Conservation (phyloP, 2,888 invertebrate species). For the Drosophila nigritarsus region DNA sequence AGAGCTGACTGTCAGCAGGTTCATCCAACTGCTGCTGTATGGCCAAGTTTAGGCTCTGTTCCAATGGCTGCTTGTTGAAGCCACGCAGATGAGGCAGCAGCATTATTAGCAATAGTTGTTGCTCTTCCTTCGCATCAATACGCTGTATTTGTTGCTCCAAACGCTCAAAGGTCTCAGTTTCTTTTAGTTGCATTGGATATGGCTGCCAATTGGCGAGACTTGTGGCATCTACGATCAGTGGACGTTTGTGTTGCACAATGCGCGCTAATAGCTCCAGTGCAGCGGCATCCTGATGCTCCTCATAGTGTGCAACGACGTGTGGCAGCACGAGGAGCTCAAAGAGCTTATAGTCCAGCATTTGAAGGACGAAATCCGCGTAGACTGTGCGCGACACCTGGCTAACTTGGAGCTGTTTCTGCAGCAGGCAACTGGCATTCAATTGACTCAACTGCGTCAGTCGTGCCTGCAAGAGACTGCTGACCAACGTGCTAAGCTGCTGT, state of each 20-base stretch:
- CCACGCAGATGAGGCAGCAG: conserved; percentile 80
- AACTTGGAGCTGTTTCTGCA: conserved; percentile 88
- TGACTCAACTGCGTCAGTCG: conserved; percentile 89
- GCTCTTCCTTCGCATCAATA: conserved; percentile 77
- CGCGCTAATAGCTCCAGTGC: conserved; percentile 88
- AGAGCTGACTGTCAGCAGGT: conserved; percentile 16
- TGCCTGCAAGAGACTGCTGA: conserved; percentile 87
- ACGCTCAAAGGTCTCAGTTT: conserved; percentile 61
- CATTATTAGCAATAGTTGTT: conserved; percentile 81
- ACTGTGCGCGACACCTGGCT: conserved; percentile 86
- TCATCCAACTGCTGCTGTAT: conserved; percentile 29
- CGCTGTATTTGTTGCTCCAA: conserved; percentile 55
- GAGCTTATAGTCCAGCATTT: conserved; percentile 88
- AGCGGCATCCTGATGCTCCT: conserved; percentile 86
- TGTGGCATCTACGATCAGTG: conserved; percentile 87
- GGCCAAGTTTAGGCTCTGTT: conserved; percentile 21
- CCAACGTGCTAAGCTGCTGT: conserved; percentile 82
- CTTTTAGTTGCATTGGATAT: conserved; percentile 88
- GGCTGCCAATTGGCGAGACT: conserved; percentile 88
- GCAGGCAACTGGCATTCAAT: conserved; percentile 90
- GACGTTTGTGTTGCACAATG: conserved; percentile 89
- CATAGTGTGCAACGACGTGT: conserved; percentile 87
- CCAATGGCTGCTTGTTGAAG: conserved; percentile 56
- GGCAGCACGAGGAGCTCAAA: conserved; percentile 91
- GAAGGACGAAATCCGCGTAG: conserved; percentile 88